Conservation (phyloP, 2,797 vertebrate genomes). For the Podargus strigoides region DNA sequence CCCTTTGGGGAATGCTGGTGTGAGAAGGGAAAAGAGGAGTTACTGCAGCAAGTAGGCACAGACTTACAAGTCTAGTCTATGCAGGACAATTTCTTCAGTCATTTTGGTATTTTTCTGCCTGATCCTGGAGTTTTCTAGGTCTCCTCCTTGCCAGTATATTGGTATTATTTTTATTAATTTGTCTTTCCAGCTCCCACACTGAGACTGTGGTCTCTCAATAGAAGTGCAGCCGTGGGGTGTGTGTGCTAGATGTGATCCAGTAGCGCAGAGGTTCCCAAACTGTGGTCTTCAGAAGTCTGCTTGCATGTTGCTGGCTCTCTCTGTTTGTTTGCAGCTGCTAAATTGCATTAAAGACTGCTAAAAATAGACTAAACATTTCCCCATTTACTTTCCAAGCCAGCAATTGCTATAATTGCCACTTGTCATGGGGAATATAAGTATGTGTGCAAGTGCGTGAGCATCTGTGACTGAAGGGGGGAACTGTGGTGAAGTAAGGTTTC, state of each 20-base stretch:
- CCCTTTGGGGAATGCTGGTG: rapidly evolving
- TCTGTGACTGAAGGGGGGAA: background rate
- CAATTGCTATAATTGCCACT: background rate
- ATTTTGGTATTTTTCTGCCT: background rate
- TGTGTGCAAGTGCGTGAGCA: background rate
- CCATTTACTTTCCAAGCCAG: background rate
- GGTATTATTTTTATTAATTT: background rate
- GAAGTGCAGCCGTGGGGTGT: background rate
- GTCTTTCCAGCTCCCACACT: background rate
- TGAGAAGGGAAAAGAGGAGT: background rate
- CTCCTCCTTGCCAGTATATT: no score
- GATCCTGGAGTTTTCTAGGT: background rate
- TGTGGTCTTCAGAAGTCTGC: background rate
- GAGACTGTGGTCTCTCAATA: background rate
- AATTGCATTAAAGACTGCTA: background rate
- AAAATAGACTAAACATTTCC: background rate
- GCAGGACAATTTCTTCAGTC: background rate
- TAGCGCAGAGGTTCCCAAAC: background rate
- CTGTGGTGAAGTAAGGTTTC: background rate
- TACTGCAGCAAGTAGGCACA: background rate
- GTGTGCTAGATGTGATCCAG: background rate
- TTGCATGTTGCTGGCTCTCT: background rate
- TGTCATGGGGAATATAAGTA: background rate
- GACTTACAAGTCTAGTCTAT: no score
- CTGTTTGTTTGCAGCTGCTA: constrained; percentile 29